Base-by-base conservation (phyloP, 2,113 vertebrate genomes). In the Hystrix cristata region DNA sequence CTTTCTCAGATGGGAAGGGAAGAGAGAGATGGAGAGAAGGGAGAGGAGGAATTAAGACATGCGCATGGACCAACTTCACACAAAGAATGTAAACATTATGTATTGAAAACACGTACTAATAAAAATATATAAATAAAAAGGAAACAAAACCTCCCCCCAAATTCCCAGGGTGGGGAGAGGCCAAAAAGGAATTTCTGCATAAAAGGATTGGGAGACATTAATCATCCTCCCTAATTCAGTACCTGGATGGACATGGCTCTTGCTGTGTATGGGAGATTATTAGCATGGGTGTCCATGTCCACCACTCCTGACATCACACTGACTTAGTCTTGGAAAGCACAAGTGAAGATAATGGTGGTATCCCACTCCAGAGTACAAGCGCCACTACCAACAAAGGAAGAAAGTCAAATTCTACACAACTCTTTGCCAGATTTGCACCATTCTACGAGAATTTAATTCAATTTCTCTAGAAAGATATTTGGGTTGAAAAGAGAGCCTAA, bases 181-280 rank as follows among this genome's bases (percentile, higher is more conserved):
- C 46, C 5, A 48, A 27, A 46, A 74, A 13, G 72, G 12, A 2
- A 90, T 96, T 81, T 95, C 94, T 97, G 88, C 62, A 79, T 94
- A 34, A 69, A 97, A 90, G n/a, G 79, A 85, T 51, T 18, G 91
- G 94, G 21, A 74, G n/a, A n/a, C 53, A 3, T 95, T 97, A 90
- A 64, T 97, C 96, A 96, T 76, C 0, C 0, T 95, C 65, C 93
- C 85, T 79, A 25, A 0, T 14, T 85, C 95, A 92, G 34, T 55
- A 23, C n/a, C 14, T 14, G 90, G 95, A 97, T 96, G 97, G 90
- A 97, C 95, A 87, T 29, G 80, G 1, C 59, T 83, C 55, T n/a
- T 67, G 38, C 93, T 80, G 53, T 74, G 19, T 0, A 0, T 4
- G 1, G 69, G 91, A 89, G 48, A 94, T 96, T 96, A 72, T 97